These are phyloP conservation scores for Theretra japonica DNA, from an alignment of 2,888 invertebrate species.

Conservation along the genomic window DNA sequence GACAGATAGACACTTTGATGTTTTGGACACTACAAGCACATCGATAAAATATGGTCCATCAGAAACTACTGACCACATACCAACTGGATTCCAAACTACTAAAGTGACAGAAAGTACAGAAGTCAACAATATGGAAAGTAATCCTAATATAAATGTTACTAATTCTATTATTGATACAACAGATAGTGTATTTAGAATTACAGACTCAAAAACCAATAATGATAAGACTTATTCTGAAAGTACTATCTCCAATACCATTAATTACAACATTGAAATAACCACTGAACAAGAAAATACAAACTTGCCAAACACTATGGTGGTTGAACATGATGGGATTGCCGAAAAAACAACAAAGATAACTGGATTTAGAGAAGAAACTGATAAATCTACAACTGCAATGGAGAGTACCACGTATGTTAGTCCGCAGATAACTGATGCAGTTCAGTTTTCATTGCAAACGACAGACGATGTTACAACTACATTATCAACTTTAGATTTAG, in stretches of 20 bases:
- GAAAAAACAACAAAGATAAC: background rate
- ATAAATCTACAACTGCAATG: background rate
- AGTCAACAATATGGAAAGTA: background rate
- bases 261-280: background rate
- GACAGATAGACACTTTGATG: background rate
- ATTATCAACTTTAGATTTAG: background rate
- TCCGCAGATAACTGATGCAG: background rate
- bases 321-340: background rate
- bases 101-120: background rate
- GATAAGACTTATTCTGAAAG: background rate
- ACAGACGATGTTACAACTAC: background rate
- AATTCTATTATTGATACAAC: background rate
- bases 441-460: background rate
- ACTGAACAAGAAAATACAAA: background rate
- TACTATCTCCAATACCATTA: background rate
- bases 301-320: background rate
- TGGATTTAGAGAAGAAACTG: background rate
- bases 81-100: background rate
- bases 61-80: background rate
- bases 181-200: too few species aligned
- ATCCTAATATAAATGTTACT: background rate
- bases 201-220: too few species aligned
- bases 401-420: background rate
- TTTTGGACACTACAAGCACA: background rate
- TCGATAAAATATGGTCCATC: background rate